phyloP scores from a whole-genome alignment of 2,888 invertebrate genomes.

The Tetranychus truncatus region DNA sequence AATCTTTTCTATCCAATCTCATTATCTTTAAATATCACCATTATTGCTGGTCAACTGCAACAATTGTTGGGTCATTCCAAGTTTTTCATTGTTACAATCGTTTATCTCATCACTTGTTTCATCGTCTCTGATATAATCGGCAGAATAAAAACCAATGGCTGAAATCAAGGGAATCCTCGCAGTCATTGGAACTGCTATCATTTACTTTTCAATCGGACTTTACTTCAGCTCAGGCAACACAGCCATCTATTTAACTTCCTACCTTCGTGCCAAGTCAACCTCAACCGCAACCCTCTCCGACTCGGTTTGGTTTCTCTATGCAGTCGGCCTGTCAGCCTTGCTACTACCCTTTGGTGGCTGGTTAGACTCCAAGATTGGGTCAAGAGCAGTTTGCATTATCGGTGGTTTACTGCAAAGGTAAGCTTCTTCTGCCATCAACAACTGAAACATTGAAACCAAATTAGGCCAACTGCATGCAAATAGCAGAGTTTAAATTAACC shows the following conservation, averaged over 20 bases:
- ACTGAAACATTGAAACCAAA: no score
- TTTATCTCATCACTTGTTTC: no score
- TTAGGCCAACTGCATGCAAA: no score
- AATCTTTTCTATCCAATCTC: no score
- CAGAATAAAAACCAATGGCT: not conserved
- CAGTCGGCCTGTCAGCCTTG: conserved; percentile 19
- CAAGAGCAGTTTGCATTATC: conserved; percentile 17
- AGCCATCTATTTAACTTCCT: conserved; percentile 18
- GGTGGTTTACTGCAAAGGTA: conserved; percentile 19
- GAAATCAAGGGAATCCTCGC: conserved; percentile 2
- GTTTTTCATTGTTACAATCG: no score
- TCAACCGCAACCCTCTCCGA: conserved; percentile 12
- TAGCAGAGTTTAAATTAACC: no score
- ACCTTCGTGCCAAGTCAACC: conserved; percentile 10
- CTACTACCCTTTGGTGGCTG: conserved; percentile 18
- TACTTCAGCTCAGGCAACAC: conserved; percentile 20
- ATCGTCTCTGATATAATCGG: not conserved
- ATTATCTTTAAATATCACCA: no score
- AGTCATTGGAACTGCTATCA: conserved; percentile 16
- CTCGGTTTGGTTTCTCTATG: conserved; percentile 19
- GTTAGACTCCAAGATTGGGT: conserved; percentile 16
- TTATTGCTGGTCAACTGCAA: no score
- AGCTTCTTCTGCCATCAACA: not conserved
- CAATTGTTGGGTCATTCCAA: no score
- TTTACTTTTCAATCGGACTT: conserved; percentile 19